These are phyloP conservation scores for Pristionchus entomophagus DNA, from an alignment of 2,888 invertebrate species.

Conservation along the genomic window DNA sequence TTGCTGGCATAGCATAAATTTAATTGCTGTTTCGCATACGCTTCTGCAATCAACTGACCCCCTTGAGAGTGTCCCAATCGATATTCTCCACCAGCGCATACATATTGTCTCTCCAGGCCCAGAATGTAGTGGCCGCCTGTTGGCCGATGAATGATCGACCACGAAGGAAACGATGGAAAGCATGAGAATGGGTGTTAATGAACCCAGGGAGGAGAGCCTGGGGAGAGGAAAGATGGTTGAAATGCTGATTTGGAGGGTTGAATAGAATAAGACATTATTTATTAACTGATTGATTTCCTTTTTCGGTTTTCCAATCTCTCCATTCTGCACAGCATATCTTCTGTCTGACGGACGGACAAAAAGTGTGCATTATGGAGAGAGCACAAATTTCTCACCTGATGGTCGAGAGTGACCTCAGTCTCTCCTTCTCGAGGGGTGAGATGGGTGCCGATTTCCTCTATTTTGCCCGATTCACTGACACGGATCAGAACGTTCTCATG, in stretches of 20 bases:
- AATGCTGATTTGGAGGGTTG: too few relatives aligned
- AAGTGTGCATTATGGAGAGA: not conserved
- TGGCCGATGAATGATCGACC: constrained; percentile 50
- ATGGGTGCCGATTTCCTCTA: constrained; percentile 25
- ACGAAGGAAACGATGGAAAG: constrained; percentile 72
- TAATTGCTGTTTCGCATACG: not conserved
- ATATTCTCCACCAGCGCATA: constrained; percentile 70
- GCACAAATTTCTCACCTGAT: too few relatives aligned
- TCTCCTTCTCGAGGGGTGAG: not conserved
- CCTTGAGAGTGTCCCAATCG: constrained; percentile 64
- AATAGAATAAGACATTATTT: too few relatives aligned
- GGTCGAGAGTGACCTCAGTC: not conserved
- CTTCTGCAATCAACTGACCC: constrained; percentile 54
- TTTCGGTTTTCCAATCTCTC: not conserved
- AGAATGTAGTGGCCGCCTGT: constrained; percentile 67
- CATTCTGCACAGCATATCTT: not conserved
- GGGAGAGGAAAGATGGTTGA: not conserved
- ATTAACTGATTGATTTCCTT: too few relatives aligned
- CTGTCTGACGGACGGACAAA: not conserved
- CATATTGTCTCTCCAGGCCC: constrained; percentile 75
- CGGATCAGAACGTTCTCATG: constrained; percentile 17
- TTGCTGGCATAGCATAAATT: not conserved
- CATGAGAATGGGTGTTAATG: constrained; percentile 74
- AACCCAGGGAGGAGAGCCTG: constrained; percentile 63
- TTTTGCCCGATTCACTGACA: not conserved